Evolutionary conservation across 2,113 vertebrate genomes (phyloP), one percentile per base, ranked within the genome.

Genomic region (Myrmecobius fasciatus): DNA sequence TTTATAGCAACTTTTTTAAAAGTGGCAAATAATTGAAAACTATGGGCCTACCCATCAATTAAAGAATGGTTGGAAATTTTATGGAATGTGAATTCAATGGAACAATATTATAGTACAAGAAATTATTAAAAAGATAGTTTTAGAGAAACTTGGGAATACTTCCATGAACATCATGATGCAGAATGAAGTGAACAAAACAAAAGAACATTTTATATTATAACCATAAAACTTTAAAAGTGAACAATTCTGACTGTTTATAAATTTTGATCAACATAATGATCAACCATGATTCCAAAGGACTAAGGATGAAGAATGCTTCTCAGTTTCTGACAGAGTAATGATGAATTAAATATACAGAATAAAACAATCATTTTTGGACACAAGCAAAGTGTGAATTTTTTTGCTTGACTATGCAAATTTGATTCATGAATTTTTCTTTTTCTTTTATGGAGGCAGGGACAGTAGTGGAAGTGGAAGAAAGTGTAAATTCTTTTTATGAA

Each of bases 11-110:
- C 9, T 95, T 96, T n/a, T 91, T 90, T 95, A 51, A 90, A 54
- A 92, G 91, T 75, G 47, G 10, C 52, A 95, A 56, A 92, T 91
- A 91, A 94, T 31, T 94, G 28, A 48, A 95, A 93, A 95, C 92
- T 91, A 96, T 48, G 43, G 56, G 95, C 92, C 91, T 91, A 52
- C 90, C 94, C 56, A 95, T 91, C n/a, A 94, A 46, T 48, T 92
- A 88, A 8, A 43, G 3, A 53, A 96, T 97, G n/a, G 24, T 92
- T 96, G 95, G 93, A 97, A 89, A 96, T 93, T 92, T 93, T 94
- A 60, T 26, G 51, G 14, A 25, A 46, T 54, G 60, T 25, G 1
- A 47, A 53, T 88, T 89, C 53, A 43, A 92, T 49, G 48, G 28
- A 92, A 92, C 56, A 48, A 83, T 54, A 89, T 11, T n/a, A 5